phyloP scores from a whole-genome alignment of 2,113 vertebrate genomes.

The Anseranas semipalmata region DNA sequence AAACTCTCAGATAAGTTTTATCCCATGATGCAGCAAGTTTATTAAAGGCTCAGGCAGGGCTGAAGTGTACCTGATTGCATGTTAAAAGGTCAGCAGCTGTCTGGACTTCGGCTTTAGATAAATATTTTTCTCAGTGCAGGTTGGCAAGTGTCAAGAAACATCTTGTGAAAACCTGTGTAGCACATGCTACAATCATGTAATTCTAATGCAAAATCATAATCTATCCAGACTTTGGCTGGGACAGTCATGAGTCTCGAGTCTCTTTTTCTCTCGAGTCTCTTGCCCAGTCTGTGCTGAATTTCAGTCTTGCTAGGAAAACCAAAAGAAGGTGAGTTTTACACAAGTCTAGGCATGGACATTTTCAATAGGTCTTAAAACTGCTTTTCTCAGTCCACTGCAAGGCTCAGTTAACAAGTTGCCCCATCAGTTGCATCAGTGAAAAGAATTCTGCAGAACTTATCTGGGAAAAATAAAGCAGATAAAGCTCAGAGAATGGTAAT shows the following conservation, averaged over 20 bases:
- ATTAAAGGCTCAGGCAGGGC: background rate
- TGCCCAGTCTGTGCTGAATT: background rate
- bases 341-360: background rate
- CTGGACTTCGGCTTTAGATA: background rate
- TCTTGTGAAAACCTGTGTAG: background rate
- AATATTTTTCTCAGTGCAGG: background rate
- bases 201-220: background rate
- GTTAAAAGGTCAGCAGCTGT: background rate
- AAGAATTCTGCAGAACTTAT: background rate
- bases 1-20: background rate
- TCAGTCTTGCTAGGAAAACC: background rate
- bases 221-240: background rate
- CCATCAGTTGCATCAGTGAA: background rate
- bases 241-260: background rate
- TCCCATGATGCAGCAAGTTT: background rate
- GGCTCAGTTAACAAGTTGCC: background rate
- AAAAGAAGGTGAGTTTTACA: background rate
- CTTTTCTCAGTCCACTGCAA: background rate
- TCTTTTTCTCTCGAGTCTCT: background rate
- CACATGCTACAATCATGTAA: background rate
- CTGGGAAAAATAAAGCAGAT: background rate
- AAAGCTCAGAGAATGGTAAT: background rate
- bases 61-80: background rate
- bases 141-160: background rate
- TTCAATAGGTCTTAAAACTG: background rate